phyloP scores from a whole-genome alignment of 2,888 invertebrate genomes.

The Drosophila atroscutellata region DNA sequence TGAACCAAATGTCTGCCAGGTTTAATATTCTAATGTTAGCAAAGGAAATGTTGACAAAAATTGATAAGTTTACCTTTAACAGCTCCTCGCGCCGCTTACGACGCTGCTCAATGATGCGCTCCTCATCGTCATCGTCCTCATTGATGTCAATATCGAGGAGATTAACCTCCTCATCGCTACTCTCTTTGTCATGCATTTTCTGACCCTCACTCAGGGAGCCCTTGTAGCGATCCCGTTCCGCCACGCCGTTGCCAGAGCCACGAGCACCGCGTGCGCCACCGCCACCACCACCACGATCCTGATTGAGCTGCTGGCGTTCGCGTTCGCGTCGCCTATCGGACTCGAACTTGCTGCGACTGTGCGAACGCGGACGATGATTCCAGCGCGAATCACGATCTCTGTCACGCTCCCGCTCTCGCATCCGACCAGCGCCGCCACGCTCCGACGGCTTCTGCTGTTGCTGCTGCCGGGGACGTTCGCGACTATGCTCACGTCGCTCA shows the following conservation, averaged over 20 bases:
- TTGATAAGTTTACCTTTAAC: slow-evolving; percentile 88
- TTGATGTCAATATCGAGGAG: slow-evolving; percentile 93
- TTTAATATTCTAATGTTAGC: neutral
- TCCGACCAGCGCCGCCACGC: slow-evolving; percentile 48
- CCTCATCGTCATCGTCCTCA: slow-evolving; percentile 96
- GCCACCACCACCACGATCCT: slow-evolving; percentile 82
- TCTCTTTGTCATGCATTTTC: slow-evolving; percentile 87
- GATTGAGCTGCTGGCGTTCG: slow-evolving; percentile 80
- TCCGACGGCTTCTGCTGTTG: slow-evolving; percentile 79
- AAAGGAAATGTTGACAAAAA: neutral
- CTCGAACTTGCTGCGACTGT: slow-evolving; percentile 84
- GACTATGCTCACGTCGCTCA: slow-evolving; percentile 85
- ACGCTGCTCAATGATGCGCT: slow-evolving; percentile 95
- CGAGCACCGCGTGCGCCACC: slow-evolving; percentile 76
- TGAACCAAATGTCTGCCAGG: slow-evolving; percentile 69
- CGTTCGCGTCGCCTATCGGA: slow-evolving; percentile 83
- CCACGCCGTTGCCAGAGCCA: slow-evolving; percentile 76
- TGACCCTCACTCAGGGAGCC: slow-evolving; percentile 93
- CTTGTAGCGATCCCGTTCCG: slow-evolving; percentile 87
- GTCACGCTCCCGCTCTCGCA: slow-evolving; percentile 41
- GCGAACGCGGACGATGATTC: slow-evolving; percentile 82
- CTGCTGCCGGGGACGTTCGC: slow-evolving; percentile 76
- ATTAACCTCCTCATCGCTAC: slow-evolving; percentile 89
- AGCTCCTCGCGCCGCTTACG: slow-evolving; percentile 95
- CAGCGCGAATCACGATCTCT: slow-evolving; percentile 71